Conservation (phyloP, 2,797 vertebrate species). For the Carcharodon carcharias region DNA sequence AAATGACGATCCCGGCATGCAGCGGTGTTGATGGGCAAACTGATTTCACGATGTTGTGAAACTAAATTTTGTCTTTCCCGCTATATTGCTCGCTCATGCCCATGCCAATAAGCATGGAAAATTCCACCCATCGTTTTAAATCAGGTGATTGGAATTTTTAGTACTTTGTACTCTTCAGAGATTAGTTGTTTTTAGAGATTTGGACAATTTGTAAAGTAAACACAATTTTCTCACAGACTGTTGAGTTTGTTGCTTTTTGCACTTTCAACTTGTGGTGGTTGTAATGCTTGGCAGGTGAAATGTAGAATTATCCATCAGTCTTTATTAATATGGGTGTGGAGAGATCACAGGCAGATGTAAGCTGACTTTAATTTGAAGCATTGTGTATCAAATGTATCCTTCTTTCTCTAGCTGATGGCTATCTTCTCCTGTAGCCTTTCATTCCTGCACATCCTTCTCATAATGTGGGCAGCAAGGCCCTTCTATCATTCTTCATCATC, state of each 20-base stretch:
- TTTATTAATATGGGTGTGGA: not conserved
- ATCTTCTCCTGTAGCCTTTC: not conserved
- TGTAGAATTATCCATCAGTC: not conserved
- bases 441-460: not conserved
- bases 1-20: too few relatives aligned
- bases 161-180: too few relatives aligned
- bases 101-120: too few relatives aligned
- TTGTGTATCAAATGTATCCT: not conserved
- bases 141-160: not conserved
- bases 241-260: not conserved
- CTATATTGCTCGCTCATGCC: too few relatives aligned
- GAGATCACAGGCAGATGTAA: too few relatives aligned
- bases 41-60: too few relatives aligned
- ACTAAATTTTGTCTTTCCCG: too few relatives aligned
- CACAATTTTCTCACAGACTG: not conserved
- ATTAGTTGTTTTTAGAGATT: not conserved
- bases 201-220: not conserved
- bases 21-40: too few relatives aligned
- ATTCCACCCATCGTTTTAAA: not conserved
- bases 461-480: not conserved
- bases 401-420: not conserved
- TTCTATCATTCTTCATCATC: not conserved
- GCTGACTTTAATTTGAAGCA: not conserved
- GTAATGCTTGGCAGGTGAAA: not conserved
- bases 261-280: not conserved